Base-by-base conservation (phyloP, 1,140 invertebrate genomes). In the Drosophila takahashii region DNA sequence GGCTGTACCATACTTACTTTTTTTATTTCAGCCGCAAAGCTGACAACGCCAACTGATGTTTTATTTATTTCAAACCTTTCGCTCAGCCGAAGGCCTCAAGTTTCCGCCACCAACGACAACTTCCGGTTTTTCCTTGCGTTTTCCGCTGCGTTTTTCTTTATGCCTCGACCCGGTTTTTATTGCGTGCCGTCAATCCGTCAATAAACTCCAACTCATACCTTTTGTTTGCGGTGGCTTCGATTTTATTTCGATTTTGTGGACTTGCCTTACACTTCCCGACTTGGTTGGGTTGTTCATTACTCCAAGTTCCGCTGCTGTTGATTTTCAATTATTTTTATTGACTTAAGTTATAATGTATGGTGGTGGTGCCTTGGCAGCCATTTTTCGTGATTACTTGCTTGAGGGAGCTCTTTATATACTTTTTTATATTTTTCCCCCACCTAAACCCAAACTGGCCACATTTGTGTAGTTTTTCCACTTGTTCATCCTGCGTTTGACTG, bases 281-380 rank as follows among this genome's bases (percentile, higher is more conserved):
- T 45, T 79, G 51, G 26, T 34, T 51, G 71, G 53, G 75, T 85
- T 85, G 80, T 84, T 85, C 69, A 56, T 78, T 81, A 79, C 54
- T 64, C 59, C 45, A 36, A 51, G 53, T 80, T 69, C 60, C 71
- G 62, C 59, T 80, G 77, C 67, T 65, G 66, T 89, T 77, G 71
- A 72, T 89, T 86, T 83, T 83, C 84, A 83, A 83, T 89, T 86
- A 89, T 83, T 89, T 86, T 79, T 86, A 83, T 89, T 76, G 84
- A 69, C 75, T 83, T 86, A 78, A 74, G 77, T 81, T 81, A 75
- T 87, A 86, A 79, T 71, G 65, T 37, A 67, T 71, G 65, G 48
- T 58, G 69, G 60, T 29, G 27, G 27, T 1, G 27, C 64, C 57
- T 78, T 81, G 65, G 42, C 56, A 66, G 71, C 45, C 69, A 78